phyloP scores from a whole-genome alignment of 2,113 vertebrate species.

The Apaloderma vittatum region DNA sequence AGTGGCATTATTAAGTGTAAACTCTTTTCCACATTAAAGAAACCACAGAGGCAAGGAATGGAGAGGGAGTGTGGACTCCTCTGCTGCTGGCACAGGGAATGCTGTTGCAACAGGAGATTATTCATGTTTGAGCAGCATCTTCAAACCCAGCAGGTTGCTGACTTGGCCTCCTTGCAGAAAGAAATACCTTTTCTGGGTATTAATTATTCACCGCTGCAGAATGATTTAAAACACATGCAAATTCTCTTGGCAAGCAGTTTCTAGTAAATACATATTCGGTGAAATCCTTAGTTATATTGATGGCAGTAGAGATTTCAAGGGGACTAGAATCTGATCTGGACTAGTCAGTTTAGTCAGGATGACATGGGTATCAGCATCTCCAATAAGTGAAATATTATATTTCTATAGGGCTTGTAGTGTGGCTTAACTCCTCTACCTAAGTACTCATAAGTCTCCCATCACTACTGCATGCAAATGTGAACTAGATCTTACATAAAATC shows the following conservation, averaged over 20 bases:
- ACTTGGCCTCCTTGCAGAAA: not conserved
- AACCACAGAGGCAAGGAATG: not conserved
- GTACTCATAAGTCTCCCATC: not conserved
- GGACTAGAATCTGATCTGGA: not conserved
- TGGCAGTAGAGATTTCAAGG: not conserved
- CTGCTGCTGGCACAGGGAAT: not conserved
- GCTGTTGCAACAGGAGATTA: not conserved
- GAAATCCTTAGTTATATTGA: not conserved
- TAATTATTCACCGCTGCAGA: slow-evolving; percentile 9
- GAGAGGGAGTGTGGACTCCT: not conserved
- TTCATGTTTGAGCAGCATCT: not conserved
- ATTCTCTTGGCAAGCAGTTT: not conserved
- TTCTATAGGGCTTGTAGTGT: not conserved
- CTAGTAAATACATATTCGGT: not conserved
- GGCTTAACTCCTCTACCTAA: not conserved
- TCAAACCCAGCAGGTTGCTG: not conserved
- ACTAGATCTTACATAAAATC: not conserved
- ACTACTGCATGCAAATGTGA: not conserved
- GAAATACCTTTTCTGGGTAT: not conserved
- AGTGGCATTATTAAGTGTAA: not conserved
- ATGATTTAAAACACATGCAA: not conserved
- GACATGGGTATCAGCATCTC: not conserved
- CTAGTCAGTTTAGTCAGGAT: not conserved
- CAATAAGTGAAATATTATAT: not conserved
- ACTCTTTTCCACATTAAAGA: not conserved